Evolutionary conservation across 2,797 vertebrate species (phyloP).

Genomic region (Hybognathus amarus): DNA sequence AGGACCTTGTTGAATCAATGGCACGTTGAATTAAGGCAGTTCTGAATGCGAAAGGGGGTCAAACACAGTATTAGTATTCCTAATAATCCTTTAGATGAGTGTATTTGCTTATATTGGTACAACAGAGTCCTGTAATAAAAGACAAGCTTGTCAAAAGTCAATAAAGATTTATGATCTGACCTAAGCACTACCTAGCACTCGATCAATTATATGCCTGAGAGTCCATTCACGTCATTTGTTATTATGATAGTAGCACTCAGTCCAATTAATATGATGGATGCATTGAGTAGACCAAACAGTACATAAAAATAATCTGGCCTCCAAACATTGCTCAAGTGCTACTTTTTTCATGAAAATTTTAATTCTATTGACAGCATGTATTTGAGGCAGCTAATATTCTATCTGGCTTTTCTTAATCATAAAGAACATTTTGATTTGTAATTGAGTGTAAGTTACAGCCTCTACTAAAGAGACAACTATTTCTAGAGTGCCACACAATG

Average conservation of each 20-base stretch:
- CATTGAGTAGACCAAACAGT: not conserved
- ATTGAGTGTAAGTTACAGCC: constrained; percentile 12
- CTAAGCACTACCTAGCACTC: not conserved
- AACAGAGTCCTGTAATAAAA: not conserved
- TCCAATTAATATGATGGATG: constrained; percentile 25
- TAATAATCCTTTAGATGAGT: too few species aligned
- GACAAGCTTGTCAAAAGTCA: not conserved
- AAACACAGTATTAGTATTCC: too few species aligned
- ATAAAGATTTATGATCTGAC: constrained; percentile 4
- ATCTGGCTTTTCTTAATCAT: constrained; percentile 1
- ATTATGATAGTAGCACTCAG: not conserved
- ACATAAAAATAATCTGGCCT: too few species aligned
- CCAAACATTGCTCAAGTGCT: constrained; percentile 7
- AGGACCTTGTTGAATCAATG: too few species aligned
- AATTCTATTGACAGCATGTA: not conserved
- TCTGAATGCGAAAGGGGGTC: too few species aligned
- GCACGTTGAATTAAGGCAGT: too few species aligned
- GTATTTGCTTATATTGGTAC: not conserved
- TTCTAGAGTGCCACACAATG: not conserved
- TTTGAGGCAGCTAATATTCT: not conserved
- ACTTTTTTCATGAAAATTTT: not conserved
- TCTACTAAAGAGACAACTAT: constrained; percentile 12
- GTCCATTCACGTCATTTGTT: not conserved
- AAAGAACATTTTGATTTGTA: constrained; percentile 15
- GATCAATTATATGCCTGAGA: not conserved